These are phyloP conservation scores for Tangara arthus DNA, from an alignment of 2,797 vertebrate genomes.

Conservation along the genomic window DNA sequence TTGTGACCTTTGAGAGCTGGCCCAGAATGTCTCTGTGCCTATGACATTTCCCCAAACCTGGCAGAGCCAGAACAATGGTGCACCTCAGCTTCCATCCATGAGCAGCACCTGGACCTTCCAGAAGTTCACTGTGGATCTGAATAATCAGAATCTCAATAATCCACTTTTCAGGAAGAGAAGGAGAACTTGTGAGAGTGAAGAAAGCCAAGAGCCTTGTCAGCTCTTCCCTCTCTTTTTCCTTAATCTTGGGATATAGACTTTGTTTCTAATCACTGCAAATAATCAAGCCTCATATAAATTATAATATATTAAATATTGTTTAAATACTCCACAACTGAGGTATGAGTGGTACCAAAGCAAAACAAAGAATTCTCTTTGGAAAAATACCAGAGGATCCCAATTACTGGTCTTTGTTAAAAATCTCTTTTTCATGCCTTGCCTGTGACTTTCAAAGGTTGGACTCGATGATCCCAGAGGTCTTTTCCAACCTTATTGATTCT, in stretches of 20 bases:
- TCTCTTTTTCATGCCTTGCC: not conserved
- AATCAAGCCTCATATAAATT: not conserved
- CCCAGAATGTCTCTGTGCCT: not conserved
- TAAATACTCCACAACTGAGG: not conserved
- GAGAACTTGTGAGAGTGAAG: not conserved
- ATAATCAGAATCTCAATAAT: not conserved
- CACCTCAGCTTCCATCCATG: not conserved
- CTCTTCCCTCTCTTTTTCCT: not conserved
- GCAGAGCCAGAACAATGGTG: not conserved
- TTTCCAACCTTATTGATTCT: not conserved
- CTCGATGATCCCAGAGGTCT: not conserved
- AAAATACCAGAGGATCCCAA: not conserved
- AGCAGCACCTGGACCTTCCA: not conserved
- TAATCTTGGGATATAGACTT: not conserved
- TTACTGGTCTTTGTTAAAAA: not conserved
- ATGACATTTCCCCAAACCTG: fast-evolving
- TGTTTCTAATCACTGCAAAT: not conserved
- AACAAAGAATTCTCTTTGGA: not conserved
- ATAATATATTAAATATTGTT: not conserved
- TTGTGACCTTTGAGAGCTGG: not conserved
- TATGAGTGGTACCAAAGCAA: not conserved
- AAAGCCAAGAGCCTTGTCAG: not conserved
- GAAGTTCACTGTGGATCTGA: not conserved
- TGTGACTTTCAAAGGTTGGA: not conserved
- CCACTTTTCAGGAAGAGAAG: not conserved